phyloP scores from a whole-genome alignment of 2,888 invertebrate species.

The Argyresthia albistria region DNA sequence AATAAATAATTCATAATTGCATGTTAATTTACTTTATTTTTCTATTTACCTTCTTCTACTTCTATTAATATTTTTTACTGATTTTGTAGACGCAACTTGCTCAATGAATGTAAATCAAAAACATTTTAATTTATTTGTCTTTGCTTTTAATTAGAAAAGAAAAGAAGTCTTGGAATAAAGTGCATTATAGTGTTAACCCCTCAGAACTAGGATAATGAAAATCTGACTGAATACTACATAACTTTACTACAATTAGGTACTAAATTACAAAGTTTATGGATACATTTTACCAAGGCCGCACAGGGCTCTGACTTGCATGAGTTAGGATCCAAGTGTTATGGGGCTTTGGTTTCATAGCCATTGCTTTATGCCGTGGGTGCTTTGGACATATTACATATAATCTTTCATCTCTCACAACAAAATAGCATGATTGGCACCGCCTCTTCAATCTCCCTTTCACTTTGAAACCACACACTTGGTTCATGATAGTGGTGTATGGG shows the following conservation, averaged over 20 bases:
- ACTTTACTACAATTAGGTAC: neutral
- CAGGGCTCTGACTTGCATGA: conserved; percentile 77
- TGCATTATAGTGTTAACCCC: no score
- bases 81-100: no score
- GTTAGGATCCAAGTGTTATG: conserved; percentile 83
- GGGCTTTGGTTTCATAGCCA: conserved; percentile 77
- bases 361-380: conserved; percentile 87
- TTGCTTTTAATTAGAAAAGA: no score
- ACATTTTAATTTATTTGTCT: no score
- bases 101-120: no score
- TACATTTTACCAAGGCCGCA: conserved; percentile 43
- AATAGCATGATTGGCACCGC: conserved; percentile 86
- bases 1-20: no score
- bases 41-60: no score
- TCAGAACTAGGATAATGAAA: no score
- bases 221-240: neutral
- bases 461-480: conserved; percentile 69
- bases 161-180: no score
- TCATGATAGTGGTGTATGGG: conserved; percentile 31
- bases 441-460: conserved; percentile 76
- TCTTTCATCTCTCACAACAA: conserved; percentile 77
- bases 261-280: neutral
- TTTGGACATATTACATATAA: conserved; percentile 82
- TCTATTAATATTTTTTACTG: no score
- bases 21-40: no score